Conservation (phyloP, 1,140 invertebrate genomes). For the Pachypeltis micranthus region DNA sequence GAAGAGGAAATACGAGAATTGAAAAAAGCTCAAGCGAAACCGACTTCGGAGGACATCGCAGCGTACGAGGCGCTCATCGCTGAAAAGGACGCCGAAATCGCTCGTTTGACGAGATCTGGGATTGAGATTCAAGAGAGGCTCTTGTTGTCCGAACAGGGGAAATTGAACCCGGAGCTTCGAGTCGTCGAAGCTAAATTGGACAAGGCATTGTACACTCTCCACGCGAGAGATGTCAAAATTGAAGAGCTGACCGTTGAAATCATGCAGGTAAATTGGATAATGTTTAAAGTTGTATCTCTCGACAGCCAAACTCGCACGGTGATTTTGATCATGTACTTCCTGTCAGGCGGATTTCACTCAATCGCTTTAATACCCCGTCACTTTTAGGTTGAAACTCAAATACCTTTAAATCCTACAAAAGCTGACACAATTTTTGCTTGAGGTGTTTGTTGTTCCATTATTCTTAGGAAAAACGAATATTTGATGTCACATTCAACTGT, state of each 20-base stretch:
- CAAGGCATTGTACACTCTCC: conserved; percentile 69
- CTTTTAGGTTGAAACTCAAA: no score
- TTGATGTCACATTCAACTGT: no score
- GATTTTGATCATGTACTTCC: no score
- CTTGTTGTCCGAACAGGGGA: neutral
- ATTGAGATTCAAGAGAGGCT: neutral
- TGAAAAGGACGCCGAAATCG: conserved; percentile 29
- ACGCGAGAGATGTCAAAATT: conserved; percentile 74
- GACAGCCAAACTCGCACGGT: no score
- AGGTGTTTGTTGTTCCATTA: no score
- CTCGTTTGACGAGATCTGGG: neutral
- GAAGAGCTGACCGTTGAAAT: conserved; percentile 79
- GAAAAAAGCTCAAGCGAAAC: neutral
- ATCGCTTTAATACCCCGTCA: no score
- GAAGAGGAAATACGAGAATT: neutral
- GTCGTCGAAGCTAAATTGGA: conserved; percentile 50
- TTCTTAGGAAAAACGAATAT: no score
- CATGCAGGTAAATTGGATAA: conserved; percentile 53
- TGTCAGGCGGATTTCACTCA: no score
- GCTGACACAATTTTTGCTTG: no score
- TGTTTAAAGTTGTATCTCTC: no score
- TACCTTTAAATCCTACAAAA: no score
- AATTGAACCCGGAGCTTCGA: conserved; percentile 25
- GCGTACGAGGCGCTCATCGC: neutral
- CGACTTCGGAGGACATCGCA: neutral